Conservation (phyloP, 2,888 invertebrate species). For the Dolichomitus sp. region DNA sequence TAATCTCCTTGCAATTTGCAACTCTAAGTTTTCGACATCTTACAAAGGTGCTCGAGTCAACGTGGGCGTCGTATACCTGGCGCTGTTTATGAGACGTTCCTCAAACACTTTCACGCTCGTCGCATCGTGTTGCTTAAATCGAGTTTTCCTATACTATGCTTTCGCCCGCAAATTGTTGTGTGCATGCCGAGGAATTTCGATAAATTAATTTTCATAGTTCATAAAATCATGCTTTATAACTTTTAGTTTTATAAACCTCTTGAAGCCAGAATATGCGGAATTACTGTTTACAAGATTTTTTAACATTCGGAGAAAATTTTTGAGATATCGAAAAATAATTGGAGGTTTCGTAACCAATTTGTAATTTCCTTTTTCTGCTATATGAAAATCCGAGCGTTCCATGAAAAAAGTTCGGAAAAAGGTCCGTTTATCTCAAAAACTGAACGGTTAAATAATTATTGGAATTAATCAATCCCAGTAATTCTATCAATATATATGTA, state of each 20-base stretch:
- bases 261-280: neutral
- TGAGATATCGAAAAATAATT: too few relatives aligned
- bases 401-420: too few relatives aligned
- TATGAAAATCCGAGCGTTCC: too few relatives aligned
- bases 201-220: constrained; percentile 41
- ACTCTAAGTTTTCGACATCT: neutral
- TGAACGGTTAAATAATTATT: too few relatives aligned
- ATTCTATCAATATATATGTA: too few relatives aligned
- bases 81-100: constrained; percentile 26
- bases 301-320: too few relatives aligned
- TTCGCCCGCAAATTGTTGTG: constrained; percentile 19
- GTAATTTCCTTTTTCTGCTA: too few relatives aligned
- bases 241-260: constrained; percentile 41
- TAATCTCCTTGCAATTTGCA: constrained; percentile 51
- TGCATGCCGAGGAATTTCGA: constrained; percentile 36
- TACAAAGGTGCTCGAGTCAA: neutral
- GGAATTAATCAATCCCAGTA: too few relatives aligned
- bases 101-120: constrained; percentile 5
- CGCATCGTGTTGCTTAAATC: neutral
- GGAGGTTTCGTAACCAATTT: too few relatives aligned
- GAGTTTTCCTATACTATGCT: constrained; percentile 5
- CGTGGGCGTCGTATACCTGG: neutral
- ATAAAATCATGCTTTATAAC: constrained; percentile 40
- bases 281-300: neutral
- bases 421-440: too few relatives aligned